phyloP scores from a whole-genome alignment of 2,113 vertebrate species.

The Charina bottae region DNA sequence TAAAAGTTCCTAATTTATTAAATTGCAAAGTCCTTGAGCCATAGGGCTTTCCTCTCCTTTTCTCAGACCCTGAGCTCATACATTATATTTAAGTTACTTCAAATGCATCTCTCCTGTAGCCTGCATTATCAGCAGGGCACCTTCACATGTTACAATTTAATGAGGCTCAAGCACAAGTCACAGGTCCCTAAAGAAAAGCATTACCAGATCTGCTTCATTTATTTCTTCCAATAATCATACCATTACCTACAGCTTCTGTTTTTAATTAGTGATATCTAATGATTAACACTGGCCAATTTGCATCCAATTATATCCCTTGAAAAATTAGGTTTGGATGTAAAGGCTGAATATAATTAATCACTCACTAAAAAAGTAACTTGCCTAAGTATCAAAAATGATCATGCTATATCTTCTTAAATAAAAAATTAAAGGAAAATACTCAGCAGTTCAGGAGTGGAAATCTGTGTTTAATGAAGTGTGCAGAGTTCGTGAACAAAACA shows the following conservation, averaged over 20 bases:
- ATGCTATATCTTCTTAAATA: slow-evolving; percentile 55
- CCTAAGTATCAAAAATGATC: slow-evolving; percentile 65
- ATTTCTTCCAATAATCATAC: slow-evolving; percentile 75
- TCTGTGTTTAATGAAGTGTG: slow-evolving; percentile 40
- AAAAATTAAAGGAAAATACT: slow-evolving; percentile 54
- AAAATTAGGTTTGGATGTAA: slow-evolving; percentile 71
- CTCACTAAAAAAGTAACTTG: slow-evolving; percentile 46
- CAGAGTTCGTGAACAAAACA: slow-evolving; percentile 10
- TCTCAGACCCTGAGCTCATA: slow-evolving; percentile 58
- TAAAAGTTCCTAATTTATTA: slow-evolving; percentile 68
- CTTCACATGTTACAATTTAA: slow-evolving; percentile 71
- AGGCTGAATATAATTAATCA: slow-evolving; percentile 68
- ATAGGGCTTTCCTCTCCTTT: slow-evolving; percentile 38
- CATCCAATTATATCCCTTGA: slow-evolving; percentile 72
- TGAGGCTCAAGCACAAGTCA: slow-evolving; percentile 67
- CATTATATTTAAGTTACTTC: slow-evolving; percentile 72
- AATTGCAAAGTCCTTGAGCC: slow-evolving; percentile 67
- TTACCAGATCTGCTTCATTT: slow-evolving; percentile 73
- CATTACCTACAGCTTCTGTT: slow-evolving; percentile 73
- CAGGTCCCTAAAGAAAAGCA: slow-evolving; percentile 62
- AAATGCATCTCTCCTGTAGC: slow-evolving; percentile 60
- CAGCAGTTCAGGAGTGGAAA: slow-evolving; percentile 37
- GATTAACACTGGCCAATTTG: slow-evolving; percentile 76
- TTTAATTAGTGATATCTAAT: slow-evolving; percentile 76
- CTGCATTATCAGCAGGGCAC: slow-evolving; percentile 59